Evolutionary conservation across 1,140 invertebrate species (phyloP), one percentile per base, ranked within the genome.

Genomic region (Dolichoris vasculosae): DNA sequence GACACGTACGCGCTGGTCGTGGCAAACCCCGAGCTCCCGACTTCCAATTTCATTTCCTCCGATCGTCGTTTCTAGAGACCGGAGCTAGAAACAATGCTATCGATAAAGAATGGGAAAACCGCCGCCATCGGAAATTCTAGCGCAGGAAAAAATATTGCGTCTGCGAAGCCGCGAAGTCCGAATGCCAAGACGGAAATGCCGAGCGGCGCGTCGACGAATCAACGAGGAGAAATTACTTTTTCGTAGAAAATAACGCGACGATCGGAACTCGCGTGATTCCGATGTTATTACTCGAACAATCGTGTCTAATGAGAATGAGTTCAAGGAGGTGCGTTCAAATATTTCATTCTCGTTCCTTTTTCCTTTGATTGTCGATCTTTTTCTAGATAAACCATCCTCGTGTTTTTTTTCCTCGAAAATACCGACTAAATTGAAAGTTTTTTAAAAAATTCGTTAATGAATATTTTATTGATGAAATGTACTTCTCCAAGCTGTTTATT

Each of bases 11-110:
- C 55, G n/a, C 40, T 20, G 35, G 51, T 7, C 17, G 35, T 35
- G 11, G 35, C 6, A 17, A 71, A 40, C 23, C 23, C 13, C 82
- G 51, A 51, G 32, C 40, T 46, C 11, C 30, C 48, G 77, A 85
- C 55, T 85, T 75, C 64, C 77, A 85, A 85, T 85, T 85, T 85
- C 77, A 81, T 85, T 85, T 85, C 38, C 46, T 40, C 40, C 80
- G 80, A 67, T 43, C n/a, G 77, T 40, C 51, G 59, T 55, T 64
- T 38, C 82, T n/a, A n/a, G n/a, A n/a, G n/a, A 2, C 40, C 55
- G 73, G 35, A 0, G n/a, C 32, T 48, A 81, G 77, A 81, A 85
- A 81, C 84, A 85, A 85, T 85, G 46, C 83, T 46, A 43, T n/a
- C 76, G 83, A 84, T 84, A 79, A 84, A 84, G 76, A 84, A 79